Evolutionary conservation across 2,113 vertebrate species (phyloP).

Genomic region (Menura novaehollandiae): DNA sequence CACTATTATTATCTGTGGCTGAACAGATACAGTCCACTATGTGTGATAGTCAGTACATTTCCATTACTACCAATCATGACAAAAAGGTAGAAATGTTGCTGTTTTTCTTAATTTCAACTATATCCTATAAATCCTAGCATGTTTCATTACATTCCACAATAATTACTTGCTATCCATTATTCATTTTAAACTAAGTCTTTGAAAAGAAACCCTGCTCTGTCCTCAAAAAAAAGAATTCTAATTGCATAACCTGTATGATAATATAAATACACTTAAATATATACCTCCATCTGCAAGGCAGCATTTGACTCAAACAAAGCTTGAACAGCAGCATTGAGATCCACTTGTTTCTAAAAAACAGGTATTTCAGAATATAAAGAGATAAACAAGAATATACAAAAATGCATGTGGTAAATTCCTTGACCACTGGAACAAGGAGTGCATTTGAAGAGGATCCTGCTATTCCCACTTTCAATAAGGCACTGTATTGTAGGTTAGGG

Average conservation of each 20-base stretch:
- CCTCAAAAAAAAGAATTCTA: neutral
- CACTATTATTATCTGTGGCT: neutral
- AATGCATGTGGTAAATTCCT: neutral
- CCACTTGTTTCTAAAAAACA: conserved; percentile 79
- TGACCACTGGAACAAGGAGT: neutral
- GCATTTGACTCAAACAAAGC: conserved; percentile 75
- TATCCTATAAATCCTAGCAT: neutral
- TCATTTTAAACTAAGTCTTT: conserved; percentile 38
- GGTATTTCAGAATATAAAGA: conserved; percentile 29
- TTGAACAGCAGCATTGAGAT: conserved; percentile 80
- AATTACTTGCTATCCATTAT: neutral
- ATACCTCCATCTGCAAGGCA: conserved; percentile 85
- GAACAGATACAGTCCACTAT: neutral
- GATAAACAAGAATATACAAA: neutral
- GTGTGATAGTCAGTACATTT: neutral
- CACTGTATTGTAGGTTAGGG: neutral
- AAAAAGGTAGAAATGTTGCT: neutral
- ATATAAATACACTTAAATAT: conserved; percentile 30
- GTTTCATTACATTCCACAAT: conserved; percentile 3
- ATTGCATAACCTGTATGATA: neutral
- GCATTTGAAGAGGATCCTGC: neutral
- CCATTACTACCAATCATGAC: neutral
- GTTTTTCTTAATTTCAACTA: neutral
- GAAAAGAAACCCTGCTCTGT: neutral
- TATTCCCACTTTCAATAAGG: neutral